phyloP scores from a whole-genome alignment of 1,140 invertebrate species.

The Oppia nitens region DNA sequence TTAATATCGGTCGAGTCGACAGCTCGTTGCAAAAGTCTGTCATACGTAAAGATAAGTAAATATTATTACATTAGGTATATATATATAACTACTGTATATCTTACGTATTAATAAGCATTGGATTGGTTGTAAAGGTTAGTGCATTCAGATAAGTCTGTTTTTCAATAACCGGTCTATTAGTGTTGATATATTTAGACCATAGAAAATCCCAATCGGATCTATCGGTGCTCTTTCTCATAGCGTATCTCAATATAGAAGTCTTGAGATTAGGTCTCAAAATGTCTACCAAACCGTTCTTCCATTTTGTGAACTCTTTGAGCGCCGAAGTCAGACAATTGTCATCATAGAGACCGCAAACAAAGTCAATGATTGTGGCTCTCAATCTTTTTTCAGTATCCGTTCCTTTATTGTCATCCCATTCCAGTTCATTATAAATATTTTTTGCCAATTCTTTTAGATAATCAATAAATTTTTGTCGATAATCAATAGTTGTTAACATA shows the following conservation, averaged over 20 bases:
- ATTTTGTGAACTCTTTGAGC: neutral
- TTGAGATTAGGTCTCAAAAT: conserved; percentile 5
- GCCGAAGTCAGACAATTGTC: neutral
- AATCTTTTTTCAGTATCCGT: neutral
- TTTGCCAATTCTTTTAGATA: neutral
- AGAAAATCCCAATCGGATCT: conserved; percentile 45
- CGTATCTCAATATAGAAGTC: conserved; percentile 5
- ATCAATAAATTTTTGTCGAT: neutral
- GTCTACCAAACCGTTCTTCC: neutral
- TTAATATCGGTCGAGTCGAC: neutral
- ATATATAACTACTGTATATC: neutral
- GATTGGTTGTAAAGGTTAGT: neutral
- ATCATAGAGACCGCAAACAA: neutral
- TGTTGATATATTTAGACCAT: conserved; percentile 50
- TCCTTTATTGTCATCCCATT: conserved; percentile 1
- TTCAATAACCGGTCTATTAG: conserved; percentile 44
- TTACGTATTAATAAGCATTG: conserved; percentile 1
- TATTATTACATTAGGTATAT: neutral
- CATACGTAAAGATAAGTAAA: neutral
- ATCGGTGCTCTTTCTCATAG: neutral
- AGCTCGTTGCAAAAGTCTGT: conserved; percentile 2
- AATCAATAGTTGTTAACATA: neutral
- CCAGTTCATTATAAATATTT: neutral
- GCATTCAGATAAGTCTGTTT: conserved; percentile 4
- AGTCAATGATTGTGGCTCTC: conserved; percentile 2